Evolutionary conservation across 2,888 invertebrate genomes (phyloP).

Genomic region (Eretmocerus hayati): DNA sequence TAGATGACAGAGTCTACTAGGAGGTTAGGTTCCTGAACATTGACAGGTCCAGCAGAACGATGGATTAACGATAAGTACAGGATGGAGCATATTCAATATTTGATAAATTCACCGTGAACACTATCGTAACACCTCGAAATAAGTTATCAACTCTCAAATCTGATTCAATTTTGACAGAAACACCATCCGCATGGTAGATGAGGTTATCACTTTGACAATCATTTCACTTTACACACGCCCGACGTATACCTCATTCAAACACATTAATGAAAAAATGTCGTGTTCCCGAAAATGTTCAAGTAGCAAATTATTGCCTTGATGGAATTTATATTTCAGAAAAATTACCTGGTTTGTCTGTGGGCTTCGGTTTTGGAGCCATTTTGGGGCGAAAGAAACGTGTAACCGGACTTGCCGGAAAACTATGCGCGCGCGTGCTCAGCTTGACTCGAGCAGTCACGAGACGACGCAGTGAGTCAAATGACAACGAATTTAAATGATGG

Average conservation of each 20-base stretch:
- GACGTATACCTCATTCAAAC: background rate
- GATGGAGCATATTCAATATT: too few species aligned
- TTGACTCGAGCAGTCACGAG: too few species aligned
- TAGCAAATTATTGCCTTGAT: background rate
- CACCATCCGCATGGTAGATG: constrained; percentile 18
- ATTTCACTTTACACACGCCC: background rate
- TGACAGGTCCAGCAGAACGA: background rate
- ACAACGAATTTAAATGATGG: too few species aligned
- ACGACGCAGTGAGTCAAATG: too few species aligned
- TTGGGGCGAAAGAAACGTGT: constrained; percentile 49
- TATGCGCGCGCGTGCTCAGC: too few species aligned
- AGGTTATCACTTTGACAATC: background rate
- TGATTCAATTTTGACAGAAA: too few species aligned
- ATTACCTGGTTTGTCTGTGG: constrained; percentile 79
- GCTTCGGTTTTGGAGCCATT: constrained; percentile 81
- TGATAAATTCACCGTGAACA: too few species aligned
- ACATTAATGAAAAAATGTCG: background rate
- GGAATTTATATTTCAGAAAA: constrained; percentile 5
- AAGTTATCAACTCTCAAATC: too few species aligned
- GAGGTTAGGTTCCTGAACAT: background rate
- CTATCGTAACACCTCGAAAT: too few species aligned
- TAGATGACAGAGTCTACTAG: background rate
- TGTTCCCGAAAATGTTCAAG: background rate
- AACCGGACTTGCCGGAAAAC: background rate
- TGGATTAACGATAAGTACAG: too few species aligned